Evolutionary conservation across 1,140 invertebrate species (phyloP).

Genomic region (Grapholita molesta): DNA sequence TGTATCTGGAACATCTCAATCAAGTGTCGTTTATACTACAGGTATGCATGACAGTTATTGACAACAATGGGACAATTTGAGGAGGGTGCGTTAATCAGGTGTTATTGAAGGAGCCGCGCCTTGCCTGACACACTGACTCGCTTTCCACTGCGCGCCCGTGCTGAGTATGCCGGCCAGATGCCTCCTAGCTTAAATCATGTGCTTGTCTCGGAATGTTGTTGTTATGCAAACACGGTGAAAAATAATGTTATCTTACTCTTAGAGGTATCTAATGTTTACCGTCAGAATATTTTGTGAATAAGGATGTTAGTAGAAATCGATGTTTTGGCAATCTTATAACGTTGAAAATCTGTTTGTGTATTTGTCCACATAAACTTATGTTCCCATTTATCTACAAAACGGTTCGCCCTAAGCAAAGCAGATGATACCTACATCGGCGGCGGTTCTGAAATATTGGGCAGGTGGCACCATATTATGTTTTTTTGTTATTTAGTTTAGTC

Average conservation of each 20-base stretch:
- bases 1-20: not conserved
- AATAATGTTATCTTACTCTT: not conserved
- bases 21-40: not conserved
- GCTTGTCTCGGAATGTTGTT: not conserved
- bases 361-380: no score
- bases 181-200: not conserved
- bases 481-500: no score
- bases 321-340: no score
- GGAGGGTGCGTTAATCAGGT: constrained; percentile 36
- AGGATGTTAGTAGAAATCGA: no score
- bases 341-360: no score
- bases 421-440: no score
- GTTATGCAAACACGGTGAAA: not conserved
- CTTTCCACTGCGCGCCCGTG: constrained; percentile 47
- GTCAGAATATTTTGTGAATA: no score
- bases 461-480: no score
- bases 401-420: no score
- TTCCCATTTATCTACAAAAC: no score
- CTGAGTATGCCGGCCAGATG: not conserved
- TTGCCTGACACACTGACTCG: constrained; percentile 68
- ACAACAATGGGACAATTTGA: constrained; percentile 6
- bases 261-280: no score
- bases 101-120: constrained; percentile 38
- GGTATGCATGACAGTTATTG: not conserved
- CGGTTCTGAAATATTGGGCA: no score